These are phyloP conservation scores for Benitochromis conjunctus DNA, from an alignment of 2,113 vertebrate species.

Conservation along the genomic window DNA sequence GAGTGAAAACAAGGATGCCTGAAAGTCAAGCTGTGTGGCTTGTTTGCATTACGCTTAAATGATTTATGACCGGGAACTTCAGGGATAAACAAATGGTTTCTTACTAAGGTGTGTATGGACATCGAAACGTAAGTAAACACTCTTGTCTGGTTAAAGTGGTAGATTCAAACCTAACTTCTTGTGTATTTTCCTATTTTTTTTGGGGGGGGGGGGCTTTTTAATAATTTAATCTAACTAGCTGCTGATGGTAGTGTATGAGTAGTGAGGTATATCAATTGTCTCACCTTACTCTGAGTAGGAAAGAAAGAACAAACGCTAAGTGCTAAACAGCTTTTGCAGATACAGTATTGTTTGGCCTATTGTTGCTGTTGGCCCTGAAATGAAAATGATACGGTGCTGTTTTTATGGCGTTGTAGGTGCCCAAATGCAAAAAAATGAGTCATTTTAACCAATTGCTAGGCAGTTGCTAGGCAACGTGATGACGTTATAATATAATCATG, in stretches of 20 bases:
- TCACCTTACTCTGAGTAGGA: neutral
- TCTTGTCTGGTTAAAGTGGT: neutral
- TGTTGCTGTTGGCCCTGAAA: neutral
- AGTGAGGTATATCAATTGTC: neutral
- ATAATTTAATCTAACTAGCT: neutral
- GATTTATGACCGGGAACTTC: neutral
- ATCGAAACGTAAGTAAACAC: neutral
- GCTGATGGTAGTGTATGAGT: neutral
- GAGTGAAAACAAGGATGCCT: neutral
- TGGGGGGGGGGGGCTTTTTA: fast-evolving
- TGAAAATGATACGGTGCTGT: neutral
- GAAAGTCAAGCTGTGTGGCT: neutral
- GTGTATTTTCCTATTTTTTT: neutral
- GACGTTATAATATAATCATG: neutral
- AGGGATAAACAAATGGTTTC: neutral
- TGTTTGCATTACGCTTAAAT: neutral
- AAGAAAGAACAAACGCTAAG: neutral
- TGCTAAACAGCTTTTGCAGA: neutral
- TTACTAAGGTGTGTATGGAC: neutral
- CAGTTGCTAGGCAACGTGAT: neutral
- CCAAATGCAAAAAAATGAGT: neutral
- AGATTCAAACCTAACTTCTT: neutral
- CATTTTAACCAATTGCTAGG: neutral
- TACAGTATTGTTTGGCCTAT: neutral
- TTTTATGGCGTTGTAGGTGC: neutral